Percentiles rank a stretch among this genome's conserved stretches.
phyloP scores from a whole-genome alignment of 1,140 invertebrate species.

The Diachasma alloeum region DNA sequence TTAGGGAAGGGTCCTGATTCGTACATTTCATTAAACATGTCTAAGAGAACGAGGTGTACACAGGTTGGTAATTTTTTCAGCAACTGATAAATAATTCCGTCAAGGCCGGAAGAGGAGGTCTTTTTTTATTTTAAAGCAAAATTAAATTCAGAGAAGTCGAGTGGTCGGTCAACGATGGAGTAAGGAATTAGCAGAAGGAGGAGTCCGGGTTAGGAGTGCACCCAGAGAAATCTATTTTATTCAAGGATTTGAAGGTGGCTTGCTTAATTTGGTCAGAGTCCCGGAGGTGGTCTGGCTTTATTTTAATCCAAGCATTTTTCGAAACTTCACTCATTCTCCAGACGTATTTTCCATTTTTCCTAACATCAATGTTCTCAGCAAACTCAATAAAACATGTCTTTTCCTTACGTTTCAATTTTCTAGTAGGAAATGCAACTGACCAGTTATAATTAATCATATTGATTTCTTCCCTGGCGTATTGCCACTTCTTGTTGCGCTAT shows the following conservation, averaged over 20 bases:
- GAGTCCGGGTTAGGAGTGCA: not conserved
- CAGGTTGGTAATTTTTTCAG: too few species aligned
- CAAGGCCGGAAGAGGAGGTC: too few species aligned
- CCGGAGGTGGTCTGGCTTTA: not conserved
- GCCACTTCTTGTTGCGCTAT: not conserved
- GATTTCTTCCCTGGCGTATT: not conserved
- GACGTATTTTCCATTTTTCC: not conserved
- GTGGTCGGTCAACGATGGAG: too few species aligned
- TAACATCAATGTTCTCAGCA: not conserved
- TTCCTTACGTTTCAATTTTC: constrained; percentile 15
- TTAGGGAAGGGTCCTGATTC: too few species aligned
- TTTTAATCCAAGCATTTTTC: constrained; percentile 23
- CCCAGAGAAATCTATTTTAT: not conserved
- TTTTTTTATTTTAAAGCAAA: too few species aligned
- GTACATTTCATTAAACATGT: too few species aligned
- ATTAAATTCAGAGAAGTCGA: too few species aligned
- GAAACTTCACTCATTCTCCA: constrained; percentile 27
- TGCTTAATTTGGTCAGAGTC: not conserved
- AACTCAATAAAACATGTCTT: constrained; percentile 14
- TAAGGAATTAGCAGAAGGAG: not conserved
- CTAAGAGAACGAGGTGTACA: too few species aligned
- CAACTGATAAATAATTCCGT: too few species aligned
- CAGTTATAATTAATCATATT: too few species aligned
- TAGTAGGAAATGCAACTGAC: constrained; percentile 7
- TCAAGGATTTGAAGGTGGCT: not conserved